Conservation (phyloP, 2,797 vertebrate genomes). For the Poecilia wingei region DNA sequence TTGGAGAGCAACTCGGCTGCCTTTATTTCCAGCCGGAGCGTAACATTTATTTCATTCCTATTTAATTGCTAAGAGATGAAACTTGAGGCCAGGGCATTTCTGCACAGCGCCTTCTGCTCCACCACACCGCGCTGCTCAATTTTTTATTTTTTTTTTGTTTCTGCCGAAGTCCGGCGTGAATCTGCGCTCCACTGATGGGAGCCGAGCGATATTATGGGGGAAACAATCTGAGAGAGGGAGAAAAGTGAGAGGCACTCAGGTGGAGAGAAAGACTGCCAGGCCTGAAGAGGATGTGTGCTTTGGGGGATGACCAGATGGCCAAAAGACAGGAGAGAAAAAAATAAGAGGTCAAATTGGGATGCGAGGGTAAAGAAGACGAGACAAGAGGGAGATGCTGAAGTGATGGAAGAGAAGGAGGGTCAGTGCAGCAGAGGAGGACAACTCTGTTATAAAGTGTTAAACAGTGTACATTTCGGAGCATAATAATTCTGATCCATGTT, state of each 20-base stretch:
- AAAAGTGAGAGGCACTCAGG: slow-evolving; percentile 65
- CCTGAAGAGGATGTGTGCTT: slow-evolving; percentile 73
- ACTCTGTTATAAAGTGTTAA: slow-evolving; percentile 19
- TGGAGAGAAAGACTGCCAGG: slow-evolving; percentile 68
- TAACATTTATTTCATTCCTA: slow-evolving; percentile 62
- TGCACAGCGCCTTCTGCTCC: slow-evolving; percentile 23
- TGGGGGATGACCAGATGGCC: slow-evolving; percentile 80
- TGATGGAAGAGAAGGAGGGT: slow-evolving; percentile 15
- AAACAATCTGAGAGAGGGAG: slow-evolving; percentile 66
- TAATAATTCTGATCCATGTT: not conserved
- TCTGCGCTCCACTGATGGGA: slow-evolving; percentile 59
- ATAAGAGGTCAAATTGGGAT: slow-evolving; percentile 71
- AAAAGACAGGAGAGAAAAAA: slow-evolving; percentile 60
- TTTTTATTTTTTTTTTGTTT: slow-evolving; percentile 14
- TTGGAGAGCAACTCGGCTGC: slow-evolving; percentile 22
- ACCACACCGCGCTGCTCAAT: slow-evolving; percentile 7
- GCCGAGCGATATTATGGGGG: slow-evolving; percentile 55
- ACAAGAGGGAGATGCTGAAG: slow-evolving; percentile 30
- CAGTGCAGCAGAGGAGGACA: slow-evolving; percentile 38
- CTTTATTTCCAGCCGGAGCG: slow-evolving; percentile 49
- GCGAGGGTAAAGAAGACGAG: slow-evolving; percentile 42
- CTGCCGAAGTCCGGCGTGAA: slow-evolving; percentile 43
- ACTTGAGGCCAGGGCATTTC: slow-evolving; percentile 15
- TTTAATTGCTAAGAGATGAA: slow-evolving; percentile 65
- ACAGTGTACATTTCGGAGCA: slow-evolving; percentile 15